A percentile compares a stretch with the other conserved stretches of the same genome.
These are phyloP conservation scores for Orchesella flavescens DNA, from an alignment of 2,888 invertebrate species.

Conservation along the genomic window DNA sequence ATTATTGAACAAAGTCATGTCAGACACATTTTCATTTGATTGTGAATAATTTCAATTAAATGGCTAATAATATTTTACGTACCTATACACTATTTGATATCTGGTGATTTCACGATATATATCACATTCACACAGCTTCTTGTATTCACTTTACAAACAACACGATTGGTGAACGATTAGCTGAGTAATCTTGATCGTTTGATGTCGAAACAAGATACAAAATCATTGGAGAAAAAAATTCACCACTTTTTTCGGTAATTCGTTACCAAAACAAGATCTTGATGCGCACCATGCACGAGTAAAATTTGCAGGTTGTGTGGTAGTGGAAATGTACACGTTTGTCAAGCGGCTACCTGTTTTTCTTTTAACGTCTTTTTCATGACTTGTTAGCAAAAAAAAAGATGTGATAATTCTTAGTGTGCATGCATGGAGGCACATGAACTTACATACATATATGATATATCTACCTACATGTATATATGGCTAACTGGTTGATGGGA, in stretches of 20 bases:
- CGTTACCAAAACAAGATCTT: constrained; percentile 35
- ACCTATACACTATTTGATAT: no score
- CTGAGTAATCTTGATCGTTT: no score
- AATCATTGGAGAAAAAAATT: constrained; percentile 6
- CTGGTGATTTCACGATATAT: no score
- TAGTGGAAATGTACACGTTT: constrained; percentile 35
- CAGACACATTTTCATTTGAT: no score
- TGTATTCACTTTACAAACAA: neutral
- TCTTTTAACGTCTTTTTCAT: constrained; percentile 58
- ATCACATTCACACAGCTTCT: no score
- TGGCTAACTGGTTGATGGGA: constrained; percentile 28
- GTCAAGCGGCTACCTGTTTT: constrained; percentile 56
- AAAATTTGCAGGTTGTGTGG: constrained; percentile 24
- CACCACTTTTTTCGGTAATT: constrained; percentile 33
- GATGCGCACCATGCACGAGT: constrained; percentile 38
- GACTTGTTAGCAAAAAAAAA: constrained; percentile 40
- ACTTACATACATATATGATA: constrained; percentile 10
- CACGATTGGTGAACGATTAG: neutral
- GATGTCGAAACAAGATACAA: no score
- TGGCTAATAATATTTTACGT: no score
- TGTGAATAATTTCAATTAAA: no score
- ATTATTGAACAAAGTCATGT: neutral
- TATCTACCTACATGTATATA: neutral
- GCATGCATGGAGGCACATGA: constrained; percentile 19
- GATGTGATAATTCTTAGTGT: constrained; percentile 48